Evolutionary conservation across 2,113 vertebrate species (phyloP), one percentile per base, ranked within the genome.

Genomic region (Puffinus mauretanicus): DNA sequence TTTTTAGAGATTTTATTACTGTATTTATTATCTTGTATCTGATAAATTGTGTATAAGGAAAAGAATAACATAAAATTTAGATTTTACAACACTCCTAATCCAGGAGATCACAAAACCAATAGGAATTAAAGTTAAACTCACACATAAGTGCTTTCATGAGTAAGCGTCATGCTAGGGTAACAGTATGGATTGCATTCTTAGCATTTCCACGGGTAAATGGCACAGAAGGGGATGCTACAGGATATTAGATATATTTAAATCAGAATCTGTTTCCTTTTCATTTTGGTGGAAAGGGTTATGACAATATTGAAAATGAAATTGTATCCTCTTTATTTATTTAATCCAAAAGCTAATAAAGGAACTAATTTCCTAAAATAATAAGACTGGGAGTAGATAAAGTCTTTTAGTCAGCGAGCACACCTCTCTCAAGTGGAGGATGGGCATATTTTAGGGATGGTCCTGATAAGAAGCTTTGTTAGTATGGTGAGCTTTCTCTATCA

Each of bases 251-350:
- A 64, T 71, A 84, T 94, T 94, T 93, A 88, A 96, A 94, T 90
- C 64, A 96, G 73, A 87, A 93, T 79, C 15, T 29, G 15, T 86
- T 95, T 86, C 86, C 58, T 82, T 90, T 92, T 92, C 79, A 88
- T 95, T 97, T 93, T 80, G 30, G 27, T 88, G 21, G 32, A 88
- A 92, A 97, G 29, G 26, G 47, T 81, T 87, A 64, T 5, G 42
- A 91, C 65, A 93, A 54, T 91, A 91, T 86, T 90, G 73, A 95
- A 96, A 95, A 82, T 79, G 81, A 96, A 91, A 92, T 81, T 51
- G 47, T 92, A 95, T 95, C 86, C 55, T 75, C 65, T 86, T 52
- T 93, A 89, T 97, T 94, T 91, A 96, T 91, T 96, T 87, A 88
- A 86, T 93, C 42, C 69, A 86, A 93, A 96, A 95, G 65, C 55